Evolutionary conservation across 2,888 invertebrate species (phyloP).

Genomic region (Plemyria rubiginata): DNA sequence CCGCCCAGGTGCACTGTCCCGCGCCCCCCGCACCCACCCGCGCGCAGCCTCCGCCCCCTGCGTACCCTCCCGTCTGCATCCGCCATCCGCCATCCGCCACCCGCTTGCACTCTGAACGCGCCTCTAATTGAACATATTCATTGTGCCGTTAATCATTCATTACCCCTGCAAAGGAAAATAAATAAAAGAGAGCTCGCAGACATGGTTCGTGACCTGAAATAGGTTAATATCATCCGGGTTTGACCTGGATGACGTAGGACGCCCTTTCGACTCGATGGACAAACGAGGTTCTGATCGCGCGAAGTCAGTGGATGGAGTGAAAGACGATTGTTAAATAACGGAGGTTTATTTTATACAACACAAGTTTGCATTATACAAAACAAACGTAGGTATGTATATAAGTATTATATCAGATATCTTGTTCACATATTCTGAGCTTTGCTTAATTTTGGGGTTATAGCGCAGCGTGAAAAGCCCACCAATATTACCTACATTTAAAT

Average conservation of each 20-base stretch:
- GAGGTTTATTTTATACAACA: too few relatives aligned
- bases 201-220: neutral
- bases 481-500: too few relatives aligned
- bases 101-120: constrained; percentile 33
- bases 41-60: constrained; percentile 39
- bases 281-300: neutral
- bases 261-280: neutral
- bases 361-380: too few relatives aligned
- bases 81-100: constrained; percentile 32
- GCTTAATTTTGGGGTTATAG: too few relatives aligned
- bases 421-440: too few relatives aligned
- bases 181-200: constrained; percentile 13
- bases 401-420: too few relatives aligned
- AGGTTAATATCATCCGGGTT: neutral
- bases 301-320: too few relatives aligned
- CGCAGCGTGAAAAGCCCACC: too few relatives aligned
- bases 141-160: constrained; percentile 34
- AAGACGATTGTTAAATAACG: too few relatives aligned
- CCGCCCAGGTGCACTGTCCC: constrained; percentile 79
- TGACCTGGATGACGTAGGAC: neutral
- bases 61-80: constrained; percentile 42
- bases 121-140: constrained; percentile 37
- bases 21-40: constrained; percentile 45
- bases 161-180: constrained; percentile 19
- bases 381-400: too few relatives aligned